These are phyloP conservation scores for Bradynema listronoti DNA, from an alignment of 1,140 invertebrate genomes.

Conservation along the genomic window DNA sequence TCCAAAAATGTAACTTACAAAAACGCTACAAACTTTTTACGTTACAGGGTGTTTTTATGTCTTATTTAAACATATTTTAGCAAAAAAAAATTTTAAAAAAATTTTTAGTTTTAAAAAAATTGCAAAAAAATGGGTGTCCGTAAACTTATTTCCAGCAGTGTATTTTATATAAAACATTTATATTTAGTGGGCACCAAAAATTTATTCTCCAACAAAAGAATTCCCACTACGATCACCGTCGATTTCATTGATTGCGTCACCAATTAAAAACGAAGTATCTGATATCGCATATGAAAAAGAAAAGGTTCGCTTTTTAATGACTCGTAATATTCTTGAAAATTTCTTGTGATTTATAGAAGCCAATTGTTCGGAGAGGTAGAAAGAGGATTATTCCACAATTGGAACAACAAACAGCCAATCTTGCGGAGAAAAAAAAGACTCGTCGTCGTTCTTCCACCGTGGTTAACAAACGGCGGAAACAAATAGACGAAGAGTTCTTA, in stretches of 20 bases:
- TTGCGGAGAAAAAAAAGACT: neutral
- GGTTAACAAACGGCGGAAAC: no score
- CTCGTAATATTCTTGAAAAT: neutral
- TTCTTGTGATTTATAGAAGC: neutral
- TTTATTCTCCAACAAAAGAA: slow-evolving; percentile 27
- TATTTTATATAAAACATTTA: no score
- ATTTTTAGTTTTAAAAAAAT: no score
- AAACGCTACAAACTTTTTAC: no score
- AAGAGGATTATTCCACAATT: neutral
- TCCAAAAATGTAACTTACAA: no score
- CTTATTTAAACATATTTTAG: no score
- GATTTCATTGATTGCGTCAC: slow-evolving; percentile 4
- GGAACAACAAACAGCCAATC: neutral
- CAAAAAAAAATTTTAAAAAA: no score
- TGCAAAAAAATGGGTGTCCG: no score
- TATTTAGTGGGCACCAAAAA: slow-evolving; percentile 26
- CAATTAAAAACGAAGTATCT: slow-evolving; percentile 3
- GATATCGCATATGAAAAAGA: slow-evolving; percentile 10
- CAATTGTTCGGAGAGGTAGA: neutral
- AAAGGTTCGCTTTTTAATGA: slow-evolving; percentile 7
- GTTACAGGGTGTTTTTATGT: no score
- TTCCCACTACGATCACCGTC: slow-evolving; percentile 16
- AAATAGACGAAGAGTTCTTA: no score
- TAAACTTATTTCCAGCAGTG: no score
- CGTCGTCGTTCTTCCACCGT: neutral